These are phyloP conservation scores for Lipophrys pholis DNA, from an alignment of 2,113 vertebrate genomes.

Conservation along the genomic window DNA sequence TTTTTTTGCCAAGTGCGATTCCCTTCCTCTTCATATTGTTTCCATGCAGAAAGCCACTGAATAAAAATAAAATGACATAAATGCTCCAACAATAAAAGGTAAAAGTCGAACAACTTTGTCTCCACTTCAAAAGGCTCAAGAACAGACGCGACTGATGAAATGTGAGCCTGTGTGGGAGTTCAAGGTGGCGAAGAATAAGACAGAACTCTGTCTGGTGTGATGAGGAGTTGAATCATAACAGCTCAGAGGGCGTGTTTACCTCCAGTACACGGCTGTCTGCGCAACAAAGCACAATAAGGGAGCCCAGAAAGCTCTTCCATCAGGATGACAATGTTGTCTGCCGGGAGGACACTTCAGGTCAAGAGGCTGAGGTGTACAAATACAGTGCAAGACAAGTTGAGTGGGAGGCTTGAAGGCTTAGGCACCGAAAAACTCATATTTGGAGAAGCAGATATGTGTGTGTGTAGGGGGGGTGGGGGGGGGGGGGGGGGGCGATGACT, in stretches of 20 bases:
- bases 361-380: conserved; percentile 3
- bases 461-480: too few relatives aligned
- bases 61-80: neutral
- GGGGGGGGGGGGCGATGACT: neutral
- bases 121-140: neutral
- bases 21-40: too few relatives aligned
- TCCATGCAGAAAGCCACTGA: neutral
- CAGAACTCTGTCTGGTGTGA: conserved; percentile 2
- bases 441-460: neutral
- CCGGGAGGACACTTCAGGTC: conserved; percentile 12
- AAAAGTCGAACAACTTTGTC: conserved; percentile 3
- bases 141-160: conserved; percentile 18
- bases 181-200: conserved; percentile 10
- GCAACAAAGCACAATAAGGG: conserved; percentile 25
- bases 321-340: conserved; percentile 27
- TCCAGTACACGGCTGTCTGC: conserved; percentile 2
- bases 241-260: conserved; percentile 31
- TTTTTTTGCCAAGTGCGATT: neutral
- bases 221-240: conserved; percentile 15
- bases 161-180: conserved; percentile 19
- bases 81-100: conserved; percentile 13
- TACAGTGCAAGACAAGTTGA: conserved; percentile 4
- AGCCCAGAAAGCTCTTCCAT: conserved; percentile 26
- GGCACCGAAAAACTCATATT: neutral
- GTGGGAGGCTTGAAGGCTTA: neutral